These are phyloP conservation scores for Syngnathus typhle DNA, from an alignment of 2,113 vertebrate species.

Conservation along the genomic window DNA sequence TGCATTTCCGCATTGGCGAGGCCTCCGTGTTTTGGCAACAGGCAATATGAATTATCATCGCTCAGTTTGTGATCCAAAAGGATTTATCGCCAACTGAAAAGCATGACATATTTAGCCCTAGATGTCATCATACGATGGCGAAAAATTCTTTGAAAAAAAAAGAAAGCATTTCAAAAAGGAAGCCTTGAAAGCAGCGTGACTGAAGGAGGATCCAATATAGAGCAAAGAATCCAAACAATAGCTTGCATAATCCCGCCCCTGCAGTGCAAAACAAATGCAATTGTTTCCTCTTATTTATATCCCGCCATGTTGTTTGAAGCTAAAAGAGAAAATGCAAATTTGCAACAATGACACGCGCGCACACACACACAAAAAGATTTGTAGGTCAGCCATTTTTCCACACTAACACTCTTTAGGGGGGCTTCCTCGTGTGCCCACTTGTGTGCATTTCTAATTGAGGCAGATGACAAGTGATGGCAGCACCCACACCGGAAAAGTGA, in stretches of 20 bases:
- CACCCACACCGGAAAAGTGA: constrained; percentile 46
- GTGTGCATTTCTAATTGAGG: constrained; percentile 42
- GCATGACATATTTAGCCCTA: constrained; percentile 27
- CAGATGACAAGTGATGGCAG: constrained; percentile 32
- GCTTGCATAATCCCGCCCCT: constrained; percentile 30
- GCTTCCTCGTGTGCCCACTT: constrained; percentile 6
- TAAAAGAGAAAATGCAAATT: constrained; percentile 8
- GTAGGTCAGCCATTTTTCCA: background rate
- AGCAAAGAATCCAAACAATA: constrained; percentile 24
- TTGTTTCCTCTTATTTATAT: constrained; percentile 27
- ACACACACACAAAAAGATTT: constrained; percentile 2
- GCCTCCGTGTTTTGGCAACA: constrained; percentile 33
- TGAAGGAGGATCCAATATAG: constrained; percentile 24
- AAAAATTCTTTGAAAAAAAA: constrained; percentile 8
- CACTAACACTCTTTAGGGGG: background rate
- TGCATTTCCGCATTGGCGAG: constrained; percentile 9
- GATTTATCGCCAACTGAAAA: constrained; percentile 28
- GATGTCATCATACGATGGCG: constrained; percentile 33
- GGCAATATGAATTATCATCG: constrained; percentile 15
- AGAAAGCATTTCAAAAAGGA: constrained; percentile 4
- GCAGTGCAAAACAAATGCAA: constrained; percentile 11
- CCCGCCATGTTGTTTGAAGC: background rate
- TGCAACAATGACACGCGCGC: background rate
- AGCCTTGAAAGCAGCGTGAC: constrained; percentile 8
- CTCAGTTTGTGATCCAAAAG: constrained; percentile 11